These are phyloP conservation scores for Dinoponera quadriceps DNA, from an alignment of 1,140 invertebrate genomes.

Conservation along the genomic window DNA sequence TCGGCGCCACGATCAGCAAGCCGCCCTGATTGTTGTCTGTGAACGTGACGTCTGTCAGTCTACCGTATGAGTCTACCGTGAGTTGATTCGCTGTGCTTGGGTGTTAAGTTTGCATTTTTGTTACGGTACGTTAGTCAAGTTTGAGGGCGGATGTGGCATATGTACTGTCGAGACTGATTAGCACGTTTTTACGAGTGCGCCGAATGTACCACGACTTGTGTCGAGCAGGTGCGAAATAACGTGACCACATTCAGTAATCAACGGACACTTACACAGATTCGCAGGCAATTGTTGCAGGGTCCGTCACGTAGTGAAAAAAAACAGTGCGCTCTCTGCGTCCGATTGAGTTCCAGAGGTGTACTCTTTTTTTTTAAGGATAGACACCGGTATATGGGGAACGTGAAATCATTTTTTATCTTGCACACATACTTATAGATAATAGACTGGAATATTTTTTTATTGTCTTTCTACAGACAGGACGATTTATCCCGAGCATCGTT, in stretches of 20 bases:
- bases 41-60: slow-evolving; percentile 82
- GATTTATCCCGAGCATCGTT: too few species aligned
- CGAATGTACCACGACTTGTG: slow-evolving; percentile 1
- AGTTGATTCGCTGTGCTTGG: slow-evolving; percentile 22
- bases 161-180: slow-evolving; percentile 31
- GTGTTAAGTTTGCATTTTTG: neutral
- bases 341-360: neutral
- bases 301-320: neutral
- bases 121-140: slow-evolving; percentile 46
- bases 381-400: neutral
- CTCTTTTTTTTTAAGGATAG: neutral
- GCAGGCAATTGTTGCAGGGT: neutral
- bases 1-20: slow-evolving; percentile 73
- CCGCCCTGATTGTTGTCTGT: slow-evolving; percentile 77
- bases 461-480: too few species aligned
- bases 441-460: too few species aligned
- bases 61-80: slow-evolving; percentile 34
- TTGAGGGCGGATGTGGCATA: neutral
- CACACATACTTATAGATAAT: too few species aligned
- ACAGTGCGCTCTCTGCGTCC: neutral
- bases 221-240: slow-evolving; percentile 27
- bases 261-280: neutral
- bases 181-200: slow-evolving; percentile 11
- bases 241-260: neutral
- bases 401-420: neutral